Conservation (phyloP, 2,888 invertebrate genomes). For the Calameuta idolon region DNA sequence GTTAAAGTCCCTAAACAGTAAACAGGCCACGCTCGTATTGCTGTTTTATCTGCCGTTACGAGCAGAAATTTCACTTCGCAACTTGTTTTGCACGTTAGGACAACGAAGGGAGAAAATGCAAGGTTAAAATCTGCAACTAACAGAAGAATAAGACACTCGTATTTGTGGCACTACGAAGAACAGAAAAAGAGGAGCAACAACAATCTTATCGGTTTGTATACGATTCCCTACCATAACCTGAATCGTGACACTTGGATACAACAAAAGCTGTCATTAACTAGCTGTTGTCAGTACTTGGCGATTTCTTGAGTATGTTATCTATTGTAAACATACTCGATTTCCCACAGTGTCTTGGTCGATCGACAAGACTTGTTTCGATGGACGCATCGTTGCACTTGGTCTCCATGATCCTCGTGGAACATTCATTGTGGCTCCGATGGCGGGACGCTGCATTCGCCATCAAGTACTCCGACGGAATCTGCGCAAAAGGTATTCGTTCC, state of each 20-base stretch:
- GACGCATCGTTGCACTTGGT: neutral
- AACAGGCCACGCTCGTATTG: slow-evolving; percentile 11
- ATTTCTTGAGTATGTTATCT: slow-evolving; percentile 52
- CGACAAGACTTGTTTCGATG: neutral
- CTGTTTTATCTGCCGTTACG: slow-evolving; percentile 9
- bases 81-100: neutral
- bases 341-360: neutral
- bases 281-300: slow-evolving; percentile 18
- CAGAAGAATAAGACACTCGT: neutral
- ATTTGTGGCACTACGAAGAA: neutral
- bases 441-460: slow-evolving; percentile 14
- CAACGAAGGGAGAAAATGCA: neutral
- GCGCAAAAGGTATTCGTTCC: slow-evolving; percentile 5
- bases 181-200: neutral
- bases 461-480: slow-evolving; percentile 7
- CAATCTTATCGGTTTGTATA: neutral
- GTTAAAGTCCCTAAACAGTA: slow-evolving; percentile 30
- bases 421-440: slow-evolving; percentile 3
- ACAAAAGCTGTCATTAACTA: neutral
- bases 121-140: neutral
- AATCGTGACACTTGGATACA: neutral
- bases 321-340: slow-evolving; percentile 55
- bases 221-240: neutral
- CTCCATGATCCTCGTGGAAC: neutral
- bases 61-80: neutral